These are phyloP conservation scores for Meloidogyne floridensis DNA, from an alignment of 1,140 invertebrate genomes.

Conservation along the genomic window DNA sequence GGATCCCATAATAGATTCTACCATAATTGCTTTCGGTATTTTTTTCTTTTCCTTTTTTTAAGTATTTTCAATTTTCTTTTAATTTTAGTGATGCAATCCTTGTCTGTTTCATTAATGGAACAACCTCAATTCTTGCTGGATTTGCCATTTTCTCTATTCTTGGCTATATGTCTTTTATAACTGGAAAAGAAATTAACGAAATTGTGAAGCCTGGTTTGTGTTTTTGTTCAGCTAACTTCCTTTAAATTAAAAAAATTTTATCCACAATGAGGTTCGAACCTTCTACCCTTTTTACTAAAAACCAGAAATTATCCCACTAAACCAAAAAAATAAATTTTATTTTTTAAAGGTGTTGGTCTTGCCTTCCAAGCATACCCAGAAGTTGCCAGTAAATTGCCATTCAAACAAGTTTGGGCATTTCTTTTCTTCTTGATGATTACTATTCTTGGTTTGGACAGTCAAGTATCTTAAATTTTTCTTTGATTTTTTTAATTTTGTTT, in stretches of 20 bases:
- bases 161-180: conserved; percentile 70
- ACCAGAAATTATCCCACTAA: too few relatives aligned
- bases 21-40: conserved; percentile 75
- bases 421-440: conserved; percentile 65
- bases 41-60: background rate
- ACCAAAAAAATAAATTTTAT: background rate
- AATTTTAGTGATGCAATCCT: conserved; percentile 68
- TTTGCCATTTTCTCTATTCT: conserved; percentile 83
- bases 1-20: conserved; percentile 79
- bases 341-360: conserved; percentile 50
- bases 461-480: conserved; percentile 42
- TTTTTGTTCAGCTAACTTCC: conserved; percentile 17
- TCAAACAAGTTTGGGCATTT: conserved; percentile 63
- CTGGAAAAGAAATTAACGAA: background rate
- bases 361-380: conserved; percentile 63
- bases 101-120: conserved; percentile 69
- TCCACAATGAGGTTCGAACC: too few relatives aligned
- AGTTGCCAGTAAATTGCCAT: conserved; percentile 57
- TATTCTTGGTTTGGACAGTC: conserved; percentile 62
- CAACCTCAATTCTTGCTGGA: conserved; percentile 80
- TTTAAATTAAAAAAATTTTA: background rate
- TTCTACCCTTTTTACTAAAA: too few relatives aligned
- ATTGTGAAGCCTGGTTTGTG: conserved; percentile 58
- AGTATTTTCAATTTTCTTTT: background rate
- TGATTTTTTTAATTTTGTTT: background rate